phyloP scores from a whole-genome alignment of 2,113 vertebrate genomes.

The Prinia subflava region DNA sequence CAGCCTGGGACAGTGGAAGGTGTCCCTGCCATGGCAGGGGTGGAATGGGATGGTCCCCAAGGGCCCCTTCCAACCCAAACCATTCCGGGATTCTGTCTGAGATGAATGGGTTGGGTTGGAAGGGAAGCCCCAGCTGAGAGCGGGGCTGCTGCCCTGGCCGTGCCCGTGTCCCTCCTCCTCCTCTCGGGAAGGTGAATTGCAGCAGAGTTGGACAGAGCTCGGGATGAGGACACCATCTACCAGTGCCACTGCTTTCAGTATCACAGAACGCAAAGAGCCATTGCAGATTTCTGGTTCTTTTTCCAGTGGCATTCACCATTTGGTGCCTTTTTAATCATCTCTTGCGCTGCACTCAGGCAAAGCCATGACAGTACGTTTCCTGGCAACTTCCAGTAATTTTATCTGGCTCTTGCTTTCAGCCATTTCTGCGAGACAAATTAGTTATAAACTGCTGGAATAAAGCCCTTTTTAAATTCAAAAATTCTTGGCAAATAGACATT shows the following conservation, averaged over 20 bases:
- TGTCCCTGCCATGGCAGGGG: background rate
- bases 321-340: background rate
- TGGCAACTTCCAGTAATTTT: slow-evolving; percentile 21
- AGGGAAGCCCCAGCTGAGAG: background rate
- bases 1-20: accelerated
- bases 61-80: background rate
- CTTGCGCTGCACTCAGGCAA: accelerated
- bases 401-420: background rate
- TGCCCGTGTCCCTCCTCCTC: background rate
- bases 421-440: background rate
- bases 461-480: background rate
- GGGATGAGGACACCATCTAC: accelerated
- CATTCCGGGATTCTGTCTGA: background rate
- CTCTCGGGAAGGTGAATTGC: accelerated
- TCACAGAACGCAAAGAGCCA: background rate
- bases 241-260: background rate
- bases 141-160: background rate
- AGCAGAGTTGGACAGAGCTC: background rate
- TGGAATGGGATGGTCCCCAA: accelerated
- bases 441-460: background rate
- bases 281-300: background rate
- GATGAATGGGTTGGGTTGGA: too few relatives aligned
- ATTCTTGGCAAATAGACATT: background rate
- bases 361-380: background rate
- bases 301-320: background rate